A percentile compares a stretch with the other conserved stretches of the same genome.
Conservation (phyloP, 2,888 invertebrate genomes). For the Cryptus viduatorius region DNA sequence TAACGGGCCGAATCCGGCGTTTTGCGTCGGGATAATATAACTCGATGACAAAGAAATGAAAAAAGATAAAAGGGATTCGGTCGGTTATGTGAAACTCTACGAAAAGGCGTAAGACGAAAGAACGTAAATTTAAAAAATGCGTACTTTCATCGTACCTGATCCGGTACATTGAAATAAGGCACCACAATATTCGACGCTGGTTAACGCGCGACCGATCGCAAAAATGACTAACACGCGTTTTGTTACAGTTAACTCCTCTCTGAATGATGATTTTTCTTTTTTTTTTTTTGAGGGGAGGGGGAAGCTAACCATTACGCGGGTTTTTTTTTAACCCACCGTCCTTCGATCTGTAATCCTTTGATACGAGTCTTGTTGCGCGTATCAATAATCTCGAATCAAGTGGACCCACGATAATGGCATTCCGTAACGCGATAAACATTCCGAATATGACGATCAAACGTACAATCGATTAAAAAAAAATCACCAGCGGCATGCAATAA, state of each 20-base stretch:
- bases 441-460: constrained; percentile 22
- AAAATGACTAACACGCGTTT: constrained; percentile 48
- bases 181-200: constrained; percentile 79
- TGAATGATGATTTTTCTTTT: constrained; percentile 21
- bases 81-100: constrained; percentile 48
- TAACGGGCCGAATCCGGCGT: not conserved
- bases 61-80: constrained; percentile 24
- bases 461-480: constrained; percentile 26
- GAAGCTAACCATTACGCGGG: not conserved
- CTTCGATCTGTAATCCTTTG: constrained; percentile 15
- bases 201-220: constrained; percentile 62
- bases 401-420: constrained; percentile 31
- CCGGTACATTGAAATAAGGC: constrained; percentile 83
- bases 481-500: constrained; percentile 21
- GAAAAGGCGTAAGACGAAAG: constrained; percentile 66
- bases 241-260: constrained; percentile 10
- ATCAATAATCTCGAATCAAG: constrained; percentile 26
- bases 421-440: constrained; percentile 3
- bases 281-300: not conserved
- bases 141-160: constrained; percentile 80
- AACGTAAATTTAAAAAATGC: constrained; percentile 71
- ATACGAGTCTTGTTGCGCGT: constrained; percentile 12
- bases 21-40: not conserved
- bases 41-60: not conserved
- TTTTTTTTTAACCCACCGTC: constrained; percentile 12